Evolutionary conservation across 2,888 invertebrate genomes (phyloP), one percentile per base, ranked within the genome.

Genomic region (Epinotia nisella): DNA sequence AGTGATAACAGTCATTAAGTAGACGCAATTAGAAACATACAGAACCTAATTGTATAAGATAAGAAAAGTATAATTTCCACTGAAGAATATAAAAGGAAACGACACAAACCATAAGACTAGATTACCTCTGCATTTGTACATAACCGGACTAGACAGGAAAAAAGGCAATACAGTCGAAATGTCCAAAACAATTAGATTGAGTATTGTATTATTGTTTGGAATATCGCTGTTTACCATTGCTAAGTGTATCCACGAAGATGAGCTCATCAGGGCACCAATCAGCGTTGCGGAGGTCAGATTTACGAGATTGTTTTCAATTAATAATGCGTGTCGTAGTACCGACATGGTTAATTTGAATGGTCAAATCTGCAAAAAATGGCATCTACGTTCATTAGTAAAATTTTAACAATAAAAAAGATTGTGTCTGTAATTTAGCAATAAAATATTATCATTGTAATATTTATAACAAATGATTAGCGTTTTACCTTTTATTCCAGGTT

Each of bases 1-100:
- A 39, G 17, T 66, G 19, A 41, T 39, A 55, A 9, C 17, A 39
- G 53, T 39, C 11, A 24, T 56, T 41, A 39, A 24, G 15, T 24
- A 41, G 39, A 49, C 1, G 72, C 51, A 62, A 68, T 72, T 72
- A 73, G 58, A 73, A 68, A 62, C 51, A 24, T 64, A 69, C 73
- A 73, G 62, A 58, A 39, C 39, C 24, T 73, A 73, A 69, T 73
- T 64, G 58, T 41, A 29, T 10, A 29, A 69, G 68, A 68, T 72
- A 68, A 70, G 35, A 68, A 13, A 39, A 53, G 39, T 35, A 62
- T 58, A 62, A 39, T 53, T 53, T 74, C 41, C 15, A 49, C 53
- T 53, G 62, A 59, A 59, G 59, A 69, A 51, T 69, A 73, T 69
- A 73, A 72, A 72, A 59, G 58, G 29, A 19, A 35, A 51, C 10